A percentile compares a stretch with the other conserved stretches of the same genome.
Evolutionary conservation across 2,888 invertebrate genomes (phyloP).

Genomic region (Seira musarum): DNA sequence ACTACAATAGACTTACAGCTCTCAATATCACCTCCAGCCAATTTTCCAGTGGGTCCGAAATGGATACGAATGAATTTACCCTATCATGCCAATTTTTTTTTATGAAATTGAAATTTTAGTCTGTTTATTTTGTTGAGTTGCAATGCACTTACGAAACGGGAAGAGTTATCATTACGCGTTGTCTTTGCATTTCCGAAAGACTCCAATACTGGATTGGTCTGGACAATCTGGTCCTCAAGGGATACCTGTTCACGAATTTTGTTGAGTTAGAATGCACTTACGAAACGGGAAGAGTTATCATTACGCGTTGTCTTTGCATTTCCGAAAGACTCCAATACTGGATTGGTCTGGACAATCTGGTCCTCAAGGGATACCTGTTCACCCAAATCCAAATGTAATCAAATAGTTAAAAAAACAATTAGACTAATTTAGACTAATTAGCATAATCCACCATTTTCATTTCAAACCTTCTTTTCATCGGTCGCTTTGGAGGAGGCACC

Average conservation of each 20-base stretch:
- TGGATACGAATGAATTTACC: slow-evolving; percentile 99
- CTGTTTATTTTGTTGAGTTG: background rate
- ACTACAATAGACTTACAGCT: slow-evolving; percentile 89
- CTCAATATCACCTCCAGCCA: slow-evolving; percentile 99
- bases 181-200: slow-evolving; percentile 99
- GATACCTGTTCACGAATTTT: slow-evolving; percentile 55
- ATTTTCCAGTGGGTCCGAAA: slow-evolving; percentile 98
- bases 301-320: slow-evolving; percentile 99
- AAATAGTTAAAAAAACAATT: background rate
- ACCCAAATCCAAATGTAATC: background rate
- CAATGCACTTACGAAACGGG: background rate
- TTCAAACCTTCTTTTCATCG: slow-evolving; percentile 74
- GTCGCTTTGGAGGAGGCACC: slow-evolving; percentile 86
- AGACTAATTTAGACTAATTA: background rate
- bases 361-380: slow-evolving; percentile 83
- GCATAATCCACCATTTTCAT: background rate
- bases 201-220: slow-evolving; percentile 99
- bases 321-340: slow-evolving; percentile 99
- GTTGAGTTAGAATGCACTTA: slow-evolving; percentile 80
- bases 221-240: slow-evolving; percentile 99
- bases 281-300: slow-evolving; percentile 99
- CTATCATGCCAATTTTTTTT: slow-evolving; percentile 73
- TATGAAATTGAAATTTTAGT: background rate
- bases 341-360: slow-evolving; percentile 99
- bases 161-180: slow-evolving; percentile 91